Percentiles rank a stretch among this genome's conserved stretches.
These are phyloP conservation scores for Zosterops hypoxanthus DNA, from an alignment of 2,113 vertebrate species.

Conservation along the genomic window DNA sequence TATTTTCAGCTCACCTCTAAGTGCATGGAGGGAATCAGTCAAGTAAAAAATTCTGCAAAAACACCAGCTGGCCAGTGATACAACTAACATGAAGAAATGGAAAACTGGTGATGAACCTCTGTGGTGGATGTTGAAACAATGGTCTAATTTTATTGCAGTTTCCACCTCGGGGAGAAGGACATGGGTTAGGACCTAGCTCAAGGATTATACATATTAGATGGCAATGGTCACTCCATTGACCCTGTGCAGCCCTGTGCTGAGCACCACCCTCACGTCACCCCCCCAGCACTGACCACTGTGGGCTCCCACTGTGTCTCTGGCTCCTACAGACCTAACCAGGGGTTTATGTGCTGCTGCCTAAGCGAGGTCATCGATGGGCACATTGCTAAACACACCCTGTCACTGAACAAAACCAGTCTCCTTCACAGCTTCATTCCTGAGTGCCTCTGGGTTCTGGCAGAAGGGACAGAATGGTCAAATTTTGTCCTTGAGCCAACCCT, in stretches of 20 bases:
- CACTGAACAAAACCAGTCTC: background rate
- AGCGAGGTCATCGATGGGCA: accelerated
- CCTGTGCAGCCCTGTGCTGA: background rate
- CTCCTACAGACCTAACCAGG: background rate
- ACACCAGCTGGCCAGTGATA: slow-evolving; percentile 8
- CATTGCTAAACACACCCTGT: background rate
- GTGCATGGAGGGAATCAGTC: background rate
- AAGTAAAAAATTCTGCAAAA: slow-evolving; percentile 29
- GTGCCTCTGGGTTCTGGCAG: background rate
- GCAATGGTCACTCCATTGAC: background rate
- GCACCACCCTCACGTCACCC: background rate
- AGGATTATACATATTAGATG: background rate
- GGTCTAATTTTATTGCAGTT: background rate
- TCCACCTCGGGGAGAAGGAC: background rate
- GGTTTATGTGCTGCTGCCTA: background rate
- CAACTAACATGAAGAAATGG: background rate
- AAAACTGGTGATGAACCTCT: background rate
- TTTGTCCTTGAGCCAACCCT: slow-evolving; percentile 6
- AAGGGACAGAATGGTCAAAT: slow-evolving; percentile 7
- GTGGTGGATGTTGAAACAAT: background rate
- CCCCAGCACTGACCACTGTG: accelerated
- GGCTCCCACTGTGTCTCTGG: background rate
- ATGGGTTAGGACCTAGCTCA: background rate
- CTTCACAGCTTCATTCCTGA: background rate
- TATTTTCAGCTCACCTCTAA: slow-evolving; percentile 9